Evolutionary conservation across 2,797 vertebrate species (phyloP), one percentile per base, ranked within the genome.

Genomic region (Tokudaia tokunoshimensis): DNA sequence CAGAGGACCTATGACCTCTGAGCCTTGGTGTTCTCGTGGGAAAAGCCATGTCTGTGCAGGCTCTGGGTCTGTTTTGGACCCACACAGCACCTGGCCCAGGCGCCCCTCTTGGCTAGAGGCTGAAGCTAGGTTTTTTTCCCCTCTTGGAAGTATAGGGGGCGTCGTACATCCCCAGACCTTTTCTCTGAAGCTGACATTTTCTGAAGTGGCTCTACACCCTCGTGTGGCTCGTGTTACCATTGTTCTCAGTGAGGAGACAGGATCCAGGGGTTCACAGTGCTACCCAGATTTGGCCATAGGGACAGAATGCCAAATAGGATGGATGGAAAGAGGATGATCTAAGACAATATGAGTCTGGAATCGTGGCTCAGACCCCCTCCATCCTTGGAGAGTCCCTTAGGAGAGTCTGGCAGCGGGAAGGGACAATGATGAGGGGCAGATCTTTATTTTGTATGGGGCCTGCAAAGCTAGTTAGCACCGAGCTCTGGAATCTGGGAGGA

Each of bases 131-230:
- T 47, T 65, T 44, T 22, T 26, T 41, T 41, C 5, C 29, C 65
- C 31, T 67, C 65, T 4, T 34, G 14, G 65, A 67, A 15, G 65
- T 67, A 31, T 67, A 31, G 29, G 1, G 7, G 13, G 47, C 9
- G 24, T 19, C 15, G 10, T 41, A 41, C 52, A 74, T 22, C 10
- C n/a, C 37, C 70, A 59, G 70, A 24, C 70, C 72, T 59, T 17
- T 14, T 61, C 14, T 57, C 72, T 41, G 34, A 34, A 70, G 57
- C 50, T 81, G 3, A 13, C 6, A 20, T 31, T 55, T n/a, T n/a
- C 67, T 20, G 0, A 41, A 29, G 22, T 0, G 24, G n/a, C 31
- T 61, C 75, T 0, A 0, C 1, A 3, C 19, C 17, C 50, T 17
- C 41, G 1, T 1, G 3, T 29, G 55, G 34, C 19, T 5, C 10